Percentiles rank a stretch among this genome's conserved stretches.
Evolutionary conservation across 64 coral and sea anemone species (phyloP).

Genomic region (Catalaphyllia jardinei): DNA sequence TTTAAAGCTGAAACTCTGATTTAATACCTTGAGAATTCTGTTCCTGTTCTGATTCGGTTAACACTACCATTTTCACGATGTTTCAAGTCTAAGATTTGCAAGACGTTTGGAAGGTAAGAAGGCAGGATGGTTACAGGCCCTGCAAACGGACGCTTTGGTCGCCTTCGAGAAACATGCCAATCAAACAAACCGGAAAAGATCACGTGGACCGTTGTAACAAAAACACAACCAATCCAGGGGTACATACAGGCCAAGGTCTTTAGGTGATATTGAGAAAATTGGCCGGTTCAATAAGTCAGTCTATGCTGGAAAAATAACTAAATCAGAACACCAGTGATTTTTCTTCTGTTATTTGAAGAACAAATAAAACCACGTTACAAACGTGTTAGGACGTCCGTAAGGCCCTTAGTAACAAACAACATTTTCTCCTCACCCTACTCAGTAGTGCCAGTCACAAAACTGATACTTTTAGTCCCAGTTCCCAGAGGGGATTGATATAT

Average conservation of each 20-base stretch:
- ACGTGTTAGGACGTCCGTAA: no score
- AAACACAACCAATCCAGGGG: neutral
- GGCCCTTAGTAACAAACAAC: neutral
- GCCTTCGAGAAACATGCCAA: slow-evolving; percentile 21
- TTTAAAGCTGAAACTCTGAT: slow-evolving; percentile 47
- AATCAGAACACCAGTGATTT: no score
- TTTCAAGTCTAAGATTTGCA: neutral
- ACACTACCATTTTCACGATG: slow-evolving; percentile 31
- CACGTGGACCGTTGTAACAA: neutral
- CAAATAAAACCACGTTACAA: no score
- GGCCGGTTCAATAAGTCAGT: neutral
- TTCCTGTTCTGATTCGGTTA: slow-evolving; percentile 45
- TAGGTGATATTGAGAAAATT: neutral
- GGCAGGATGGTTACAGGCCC: neutral
- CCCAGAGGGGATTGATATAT: neutral
- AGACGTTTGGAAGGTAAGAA: neutral
- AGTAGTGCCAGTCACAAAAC: neutral
- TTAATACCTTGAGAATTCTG: slow-evolving; percentile 79
- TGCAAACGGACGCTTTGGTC: neutral
- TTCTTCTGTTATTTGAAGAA: no score
- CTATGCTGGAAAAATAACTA: neutral
- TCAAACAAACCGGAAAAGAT: neutral
- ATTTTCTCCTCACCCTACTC: neutral
- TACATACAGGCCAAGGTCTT: neutral
- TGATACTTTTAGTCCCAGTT: neutral